Percentiles rank a stretch among this genome's conserved stretches.
Conservation (phyloP, 2,113 vertebrate genomes). For the Cyprinodon brontotheroides region DNA sequence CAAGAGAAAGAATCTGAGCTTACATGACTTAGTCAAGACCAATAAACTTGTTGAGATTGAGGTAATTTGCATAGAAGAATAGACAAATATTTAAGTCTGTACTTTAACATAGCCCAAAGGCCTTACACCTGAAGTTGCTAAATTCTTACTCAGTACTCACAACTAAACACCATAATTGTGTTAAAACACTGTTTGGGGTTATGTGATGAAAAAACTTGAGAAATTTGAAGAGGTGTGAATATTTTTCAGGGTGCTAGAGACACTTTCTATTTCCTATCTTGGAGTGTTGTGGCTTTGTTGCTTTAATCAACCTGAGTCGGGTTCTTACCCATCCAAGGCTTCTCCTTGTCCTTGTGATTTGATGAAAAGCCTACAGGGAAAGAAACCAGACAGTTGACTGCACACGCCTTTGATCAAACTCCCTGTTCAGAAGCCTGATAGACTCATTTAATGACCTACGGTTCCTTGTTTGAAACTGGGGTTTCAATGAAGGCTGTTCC, state of each 20-base stretch:
- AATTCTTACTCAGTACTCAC: no score
- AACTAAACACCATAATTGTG: not conserved
- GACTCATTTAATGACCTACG: constrained; percentile 44
- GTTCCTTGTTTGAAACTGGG: constrained; percentile 19
- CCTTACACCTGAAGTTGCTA: no score
- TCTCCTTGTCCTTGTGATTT: constrained; percentile 45
- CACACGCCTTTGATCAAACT: constrained; percentile 67
- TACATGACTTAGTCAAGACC: no score
- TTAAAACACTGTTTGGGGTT: not conserved
- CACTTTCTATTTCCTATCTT: constrained; percentile 1
- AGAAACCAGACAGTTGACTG: constrained; percentile 22
- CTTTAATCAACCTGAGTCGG: constrained; percentile 42
- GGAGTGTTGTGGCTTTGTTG: not conserved
- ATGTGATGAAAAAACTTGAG: not conserved
- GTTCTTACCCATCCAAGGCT: constrained; percentile 26
- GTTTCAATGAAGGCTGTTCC: constrained; percentile 38
- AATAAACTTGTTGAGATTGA: no score
- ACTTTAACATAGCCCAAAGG: no score
- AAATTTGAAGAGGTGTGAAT: not conserved
- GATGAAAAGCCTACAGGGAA: constrained; percentile 49
- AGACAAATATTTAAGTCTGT: no score
- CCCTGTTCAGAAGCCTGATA: constrained; percentile 26
- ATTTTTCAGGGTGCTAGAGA: not conserved
- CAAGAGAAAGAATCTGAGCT: no score
- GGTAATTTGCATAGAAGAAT: no score